Conservation (phyloP, 2,888 invertebrate species). For the Lacanobia wlatinum region DNA sequence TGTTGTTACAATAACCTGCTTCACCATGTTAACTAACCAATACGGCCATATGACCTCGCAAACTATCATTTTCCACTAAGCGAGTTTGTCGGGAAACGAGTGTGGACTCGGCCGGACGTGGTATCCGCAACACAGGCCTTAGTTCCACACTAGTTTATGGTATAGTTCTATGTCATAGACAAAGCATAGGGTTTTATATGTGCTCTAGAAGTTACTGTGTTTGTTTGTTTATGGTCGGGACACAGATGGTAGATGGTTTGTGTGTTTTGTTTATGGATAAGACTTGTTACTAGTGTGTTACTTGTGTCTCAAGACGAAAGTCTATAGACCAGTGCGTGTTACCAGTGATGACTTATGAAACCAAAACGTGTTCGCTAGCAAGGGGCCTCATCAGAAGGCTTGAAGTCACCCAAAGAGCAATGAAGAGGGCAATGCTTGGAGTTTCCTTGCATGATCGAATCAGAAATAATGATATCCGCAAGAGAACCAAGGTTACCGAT, state of each 20-base stretch:
- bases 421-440: no score
- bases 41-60: neutral
- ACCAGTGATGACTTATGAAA: no score
- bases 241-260: neutral
- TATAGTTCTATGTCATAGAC: conserved; percentile 16
- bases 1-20: neutral
- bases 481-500: no score
- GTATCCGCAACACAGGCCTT: conserved; percentile 28
- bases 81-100: conserved; percentile 41
- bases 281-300: neutral
- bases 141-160: conserved; percentile 33
- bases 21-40: neutral
- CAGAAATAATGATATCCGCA: no score
- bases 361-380: no score
- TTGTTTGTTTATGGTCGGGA: conserved; percentile 33
- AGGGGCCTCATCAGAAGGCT: no score
- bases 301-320: no score
- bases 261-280: neutral
- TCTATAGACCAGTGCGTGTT: no score
- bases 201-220: conserved; percentile 30
- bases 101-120: conserved; percentile 39
- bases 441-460: no score
- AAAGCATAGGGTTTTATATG: conserved; percentile 41
- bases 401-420: no score
- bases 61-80: conserved; percentile 33